Base-by-base conservation (phyloP, 2,797 vertebrate genomes). In the Sylvia borin region DNA sequence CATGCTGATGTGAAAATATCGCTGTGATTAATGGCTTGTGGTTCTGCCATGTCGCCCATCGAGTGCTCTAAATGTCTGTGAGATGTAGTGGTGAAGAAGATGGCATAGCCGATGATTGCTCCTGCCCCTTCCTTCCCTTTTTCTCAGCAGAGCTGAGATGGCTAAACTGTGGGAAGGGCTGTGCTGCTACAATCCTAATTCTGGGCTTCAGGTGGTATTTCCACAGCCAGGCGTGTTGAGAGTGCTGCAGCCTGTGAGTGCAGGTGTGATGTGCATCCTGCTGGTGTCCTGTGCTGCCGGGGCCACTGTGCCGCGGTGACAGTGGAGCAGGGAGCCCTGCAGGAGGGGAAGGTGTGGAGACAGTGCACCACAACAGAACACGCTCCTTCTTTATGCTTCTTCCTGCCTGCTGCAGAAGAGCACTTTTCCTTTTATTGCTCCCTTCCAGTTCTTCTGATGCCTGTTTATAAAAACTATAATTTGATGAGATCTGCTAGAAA, bases 121-220 rank as follows among this genome's bases (percentile, higher is more conserved):
- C 62, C 47, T 84, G 34, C 93, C 79, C 58, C 83, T 95, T 95
- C 96, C 91, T 95, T 96, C 94, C 96, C 58, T 81, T 95, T 95
- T 92, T 80, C 57, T 83, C 72, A 85, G 57, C 65, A 71, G 47
- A 53, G 73, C 58, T 29, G 62, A 81, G 55, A 16, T 80, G 76
- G 54, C 85, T 75, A 13, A 83, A 32, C 58, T 55, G 40, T 54
- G 75, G 76, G 58, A 65, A 86, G n/a, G 32, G 13, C 48, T 34
- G 10, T 40, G 47, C 76, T 81, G 50, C 58, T 48, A 0, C 11
- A 3, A 0, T 62, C 25, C 24, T 7, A 0, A 27, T 22, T 31
- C 17, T 61, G 76, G 27, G 57, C 50, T 90, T 65, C n/a, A 32
- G 79, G 51, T 72, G 88, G 24, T 66, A 5, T 88, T 78, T 72